Base-by-base conservation (phyloP, 2,888 invertebrate species). In the Mythimna lalbum region DNA sequence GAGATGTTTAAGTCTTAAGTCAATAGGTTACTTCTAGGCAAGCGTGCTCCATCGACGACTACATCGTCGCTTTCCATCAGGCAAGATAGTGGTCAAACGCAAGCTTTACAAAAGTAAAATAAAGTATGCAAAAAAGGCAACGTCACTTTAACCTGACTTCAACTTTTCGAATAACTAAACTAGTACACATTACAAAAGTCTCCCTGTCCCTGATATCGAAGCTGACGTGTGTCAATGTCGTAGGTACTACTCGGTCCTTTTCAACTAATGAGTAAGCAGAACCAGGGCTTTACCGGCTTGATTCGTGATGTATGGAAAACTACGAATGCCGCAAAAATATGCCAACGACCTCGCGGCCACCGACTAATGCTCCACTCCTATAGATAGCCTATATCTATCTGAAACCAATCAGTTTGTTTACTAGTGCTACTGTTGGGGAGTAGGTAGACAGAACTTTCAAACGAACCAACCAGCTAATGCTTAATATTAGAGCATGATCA, bases 401-500 rank as follows among this genome's bases (percentile, higher is more conserved):
- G 36, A 63, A 75, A 43, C 53, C 59, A 79, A 79, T 73, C 75
- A 75, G 63, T 75, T 53, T 75, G 80, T 75, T 75, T 75, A 75
- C 80, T 47, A 75, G 52, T 79, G 74, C 64, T 65, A 55, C 55
- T 47, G 39, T 31, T 57, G 19, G 43, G 19, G 39, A 70, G 19
- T 59, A 77, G n/a, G 10, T 43, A 19, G 43, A 47, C 53, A 19
- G 50, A 74, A 52, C 65, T 80, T 60, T 79, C 56, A 36, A 80
- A 65, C 23, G 23, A 52, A 50, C 50, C 75, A 65, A 65, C 50
- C 75, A 74, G 60, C 55, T 76, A 53, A 79, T 73, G 27, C 19
- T 36, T 7, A 23, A 27, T 73, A 27, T 72, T n/a, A 12, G 27
- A 27, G 31, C 17, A 17, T 49, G 27, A 47, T 55, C 23, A 12